Percentiles rank a stretch among this genome's conserved stretches.
Conservation (phyloP, 1,140 invertebrate genomes). For the Holotrichia oblita region DNA sequence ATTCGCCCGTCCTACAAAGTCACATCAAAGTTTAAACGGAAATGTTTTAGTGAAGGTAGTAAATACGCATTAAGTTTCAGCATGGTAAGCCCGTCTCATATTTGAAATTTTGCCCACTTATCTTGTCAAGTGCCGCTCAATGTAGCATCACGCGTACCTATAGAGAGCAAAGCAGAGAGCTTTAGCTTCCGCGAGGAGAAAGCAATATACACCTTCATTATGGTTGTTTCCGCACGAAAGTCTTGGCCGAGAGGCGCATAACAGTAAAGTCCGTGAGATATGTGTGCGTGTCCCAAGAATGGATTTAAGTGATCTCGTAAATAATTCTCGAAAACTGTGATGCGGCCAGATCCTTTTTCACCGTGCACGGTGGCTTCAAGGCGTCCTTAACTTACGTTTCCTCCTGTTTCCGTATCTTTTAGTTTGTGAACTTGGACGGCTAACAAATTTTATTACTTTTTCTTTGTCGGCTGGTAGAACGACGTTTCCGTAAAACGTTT, state of each 20-base stretch:
- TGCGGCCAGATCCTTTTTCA: neutral
- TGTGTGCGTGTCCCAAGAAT: constrained; percentile 29
- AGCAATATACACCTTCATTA: constrained; percentile 35
- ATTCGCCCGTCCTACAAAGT: neutral
- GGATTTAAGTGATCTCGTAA: constrained; percentile 34
- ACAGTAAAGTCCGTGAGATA: constrained; percentile 29
- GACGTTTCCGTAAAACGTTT: neutral
- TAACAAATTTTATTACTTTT: constrained; percentile 24
- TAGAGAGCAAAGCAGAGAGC: neutral
- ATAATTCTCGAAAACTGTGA: constrained; percentile 24
- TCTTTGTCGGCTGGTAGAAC: constrained; percentile 3
- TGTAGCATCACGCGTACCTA: constrained; percentile 27
- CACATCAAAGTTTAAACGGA: constrained; percentile 1
- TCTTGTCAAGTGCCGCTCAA: constrained; percentile 34
- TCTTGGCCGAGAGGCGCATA: constrained; percentile 22
- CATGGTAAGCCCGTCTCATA: constrained; percentile 22
- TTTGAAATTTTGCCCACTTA: constrained; percentile 26
- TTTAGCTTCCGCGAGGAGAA: constrained; percentile 19
- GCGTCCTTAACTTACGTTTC: constrained; percentile 8
- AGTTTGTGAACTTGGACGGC: constrained; percentile 11
- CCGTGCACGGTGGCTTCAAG: constrained; percentile 1
- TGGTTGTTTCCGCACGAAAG: constrained; percentile 29
- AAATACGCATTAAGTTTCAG: constrained; percentile 27
- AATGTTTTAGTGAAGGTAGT: neutral
- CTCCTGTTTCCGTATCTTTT: constrained; percentile 13